These are phyloP conservation scores for Brienomyrus brachyistius DNA, from an alignment of 2,113 vertebrate species.

Conservation along the genomic window DNA sequence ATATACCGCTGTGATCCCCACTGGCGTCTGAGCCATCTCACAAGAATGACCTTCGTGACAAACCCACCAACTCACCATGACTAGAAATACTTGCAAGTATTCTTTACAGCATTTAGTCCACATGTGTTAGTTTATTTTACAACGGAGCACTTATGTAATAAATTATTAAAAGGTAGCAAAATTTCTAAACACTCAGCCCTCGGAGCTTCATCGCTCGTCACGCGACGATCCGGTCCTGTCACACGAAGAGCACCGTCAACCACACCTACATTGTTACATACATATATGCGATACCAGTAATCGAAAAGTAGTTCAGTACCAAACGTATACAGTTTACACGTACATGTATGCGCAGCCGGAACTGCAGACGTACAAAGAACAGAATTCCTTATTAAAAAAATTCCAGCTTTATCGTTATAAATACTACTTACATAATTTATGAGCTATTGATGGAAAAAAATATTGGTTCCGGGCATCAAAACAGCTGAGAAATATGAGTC, in stretches of 20 bases:
- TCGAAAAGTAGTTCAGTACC: slow-evolving; percentile 22
- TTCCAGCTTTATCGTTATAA: slow-evolving; percentile 19
- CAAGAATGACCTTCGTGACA: not conserved
- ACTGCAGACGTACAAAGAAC: not conserved
- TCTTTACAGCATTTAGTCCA: not conserved
- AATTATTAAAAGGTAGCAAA: slow-evolving; percentile 13
- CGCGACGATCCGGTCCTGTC: not conserved
- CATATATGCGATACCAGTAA: slow-evolving; percentile 19
- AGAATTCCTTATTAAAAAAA: not conserved
- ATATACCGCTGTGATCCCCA: not conserved
- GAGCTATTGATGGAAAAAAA: slow-evolving; percentile 39
- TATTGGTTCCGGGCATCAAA: slow-evolving; percentile 27
- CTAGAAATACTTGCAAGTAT: not conserved
- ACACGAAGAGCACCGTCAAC: not conserved
- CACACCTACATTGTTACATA: not conserved
- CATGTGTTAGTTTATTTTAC: slow-evolving; percentile 13
- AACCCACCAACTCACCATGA: not conserved
- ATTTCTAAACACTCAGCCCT: not conserved
- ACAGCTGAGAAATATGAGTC: not conserved
- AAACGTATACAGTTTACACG: slow-evolving; percentile 25
- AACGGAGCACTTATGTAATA: not conserved
- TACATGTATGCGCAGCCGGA: not conserved
- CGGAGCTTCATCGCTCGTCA: not conserved
- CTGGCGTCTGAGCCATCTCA: not conserved
- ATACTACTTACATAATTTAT: slow-evolving; percentile 26